Evolutionary conservation across 2,888 invertebrate species (phyloP).

Genomic region (Formica aserva): DNA sequence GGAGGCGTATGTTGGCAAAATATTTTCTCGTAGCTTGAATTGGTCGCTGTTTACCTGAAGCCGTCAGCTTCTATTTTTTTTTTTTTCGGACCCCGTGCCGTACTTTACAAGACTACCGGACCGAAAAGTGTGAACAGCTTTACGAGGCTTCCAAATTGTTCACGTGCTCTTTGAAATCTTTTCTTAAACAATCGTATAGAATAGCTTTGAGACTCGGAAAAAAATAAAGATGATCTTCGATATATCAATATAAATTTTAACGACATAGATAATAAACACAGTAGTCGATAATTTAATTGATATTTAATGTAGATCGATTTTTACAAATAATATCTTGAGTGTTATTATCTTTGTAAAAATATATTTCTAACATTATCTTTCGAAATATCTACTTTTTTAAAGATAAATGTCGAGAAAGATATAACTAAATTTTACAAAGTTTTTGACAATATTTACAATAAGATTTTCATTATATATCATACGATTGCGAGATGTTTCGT

Average conservation of each 20-base stretch:
- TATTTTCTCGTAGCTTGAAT: slow-evolving; percentile 24
- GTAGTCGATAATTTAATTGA: background rate
- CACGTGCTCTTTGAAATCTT: slow-evolving; percentile 63
- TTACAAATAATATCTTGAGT: background rate
- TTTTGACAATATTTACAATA: background rate
- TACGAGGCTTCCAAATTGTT: slow-evolving; percentile 67
- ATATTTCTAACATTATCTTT: background rate
- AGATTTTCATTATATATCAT: background rate
- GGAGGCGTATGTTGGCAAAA: slow-evolving; percentile 23
- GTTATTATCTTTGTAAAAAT: background rate
- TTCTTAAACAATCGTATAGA: background rate
- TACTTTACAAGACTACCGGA: slow-evolving; percentile 76
- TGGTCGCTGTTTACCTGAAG: slow-evolving; percentile 9
- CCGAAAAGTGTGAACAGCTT: slow-evolving; percentile 78
- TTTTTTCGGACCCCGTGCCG: slow-evolving; percentile 35
- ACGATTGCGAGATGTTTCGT: background rate
- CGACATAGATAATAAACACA: background rate
- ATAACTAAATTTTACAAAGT: background rate
- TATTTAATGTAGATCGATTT: background rate
- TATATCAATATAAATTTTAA: background rate
- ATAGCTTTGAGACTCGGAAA: background rate
- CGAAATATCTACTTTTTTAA: background rate
- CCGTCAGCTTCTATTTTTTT: slow-evolving; percentile 51
- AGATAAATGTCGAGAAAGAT: background rate
- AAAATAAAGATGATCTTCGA: background rate